Evolutionary conservation across 1,140 invertebrate genomes (phyloP).

Genomic region (Aradophagus sp.): DNA sequence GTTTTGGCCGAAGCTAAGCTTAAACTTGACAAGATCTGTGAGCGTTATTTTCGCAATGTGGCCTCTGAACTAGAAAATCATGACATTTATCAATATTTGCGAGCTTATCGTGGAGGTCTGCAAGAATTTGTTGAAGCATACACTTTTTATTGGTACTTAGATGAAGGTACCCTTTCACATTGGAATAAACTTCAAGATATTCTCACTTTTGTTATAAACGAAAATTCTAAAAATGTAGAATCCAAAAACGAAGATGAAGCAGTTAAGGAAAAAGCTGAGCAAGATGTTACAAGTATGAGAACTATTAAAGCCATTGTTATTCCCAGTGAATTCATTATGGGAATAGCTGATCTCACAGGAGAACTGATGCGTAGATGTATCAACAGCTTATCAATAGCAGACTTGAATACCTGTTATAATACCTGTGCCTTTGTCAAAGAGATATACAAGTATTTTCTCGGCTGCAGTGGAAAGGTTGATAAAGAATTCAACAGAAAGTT

Average conservation of each 20-base stretch:
- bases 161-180: slow-evolving; percentile 67
- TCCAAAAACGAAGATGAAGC: slow-evolving; percentile 25
- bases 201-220: slow-evolving; percentile 65
- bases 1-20: slow-evolving; percentile 81
- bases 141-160: slow-evolving; percentile 83
- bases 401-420: slow-evolving; percentile 84
- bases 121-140: slow-evolving; percentile 93
- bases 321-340: slow-evolving; percentile 85
- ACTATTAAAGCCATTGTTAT: slow-evolving; percentile 69
- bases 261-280: slow-evolving; percentile 11
- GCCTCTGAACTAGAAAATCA: slow-evolving; percentile 82
- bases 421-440: slow-evolving; percentile 83
- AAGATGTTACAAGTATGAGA: slow-evolving; percentile 5
- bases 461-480: slow-evolving; percentile 74
- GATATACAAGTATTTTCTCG: slow-evolving; percentile 83
- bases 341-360: slow-evolving; percentile 90
- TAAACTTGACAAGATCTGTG: slow-evolving; percentile 78
- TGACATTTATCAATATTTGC: slow-evolving; percentile 84
- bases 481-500: slow-evolving; percentile 85
- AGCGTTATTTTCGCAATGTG: slow-evolving; percentile 80
- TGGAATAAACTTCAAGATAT: slow-evolving; percentile 74
- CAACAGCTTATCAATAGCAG: slow-evolving; percentile 85
- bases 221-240: slow-evolving; percentile 10
- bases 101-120: slow-evolving; percentile 85
- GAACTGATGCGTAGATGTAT: slow-evolving; percentile 93